phyloP scores from a whole-genome alignment of 2,797 vertebrate genomes.

The Hyperoplus lanceolatus region DNA sequence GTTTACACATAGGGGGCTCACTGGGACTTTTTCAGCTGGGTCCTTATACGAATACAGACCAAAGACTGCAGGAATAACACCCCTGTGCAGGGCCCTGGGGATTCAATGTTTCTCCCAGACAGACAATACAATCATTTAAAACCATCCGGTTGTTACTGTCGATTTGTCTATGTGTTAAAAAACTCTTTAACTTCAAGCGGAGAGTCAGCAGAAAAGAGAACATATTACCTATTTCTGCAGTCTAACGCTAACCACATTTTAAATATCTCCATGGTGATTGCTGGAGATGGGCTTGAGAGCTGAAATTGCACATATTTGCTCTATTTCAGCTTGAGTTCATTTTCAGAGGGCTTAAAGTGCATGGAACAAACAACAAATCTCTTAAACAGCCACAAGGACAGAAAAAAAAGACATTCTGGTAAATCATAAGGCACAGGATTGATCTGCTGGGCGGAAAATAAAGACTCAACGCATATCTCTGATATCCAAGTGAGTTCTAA shows the following conservation, averaged over 20 bases:
- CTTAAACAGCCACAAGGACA: slow-evolving; percentile 59
- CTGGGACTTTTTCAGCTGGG: slow-evolving; percentile 71
- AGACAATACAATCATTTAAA: slow-evolving; percentile 54
- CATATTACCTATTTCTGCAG: slow-evolving; percentile 57
- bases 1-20: slow-evolving; percentile 61
- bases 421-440: too few species aligned
- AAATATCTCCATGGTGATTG: slow-evolving; percentile 87
- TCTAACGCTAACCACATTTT: slow-evolving; percentile 79
- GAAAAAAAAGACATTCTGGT: slow-evolving; percentile 57
- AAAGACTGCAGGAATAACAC: slow-evolving; percentile 42
- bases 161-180: slow-evolving; percentile 35
- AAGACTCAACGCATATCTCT: too few species aligned
- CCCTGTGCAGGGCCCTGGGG: slow-evolving; percentile 18
- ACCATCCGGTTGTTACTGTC: slow-evolving; percentile 26
- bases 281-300: slow-evolving; percentile 82
- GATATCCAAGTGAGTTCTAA: too few species aligned
- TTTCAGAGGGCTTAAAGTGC: slow-evolving; percentile 74
- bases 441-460: too few species aligned
- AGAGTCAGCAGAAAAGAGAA: slow-evolving; percentile 54
- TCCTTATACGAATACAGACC: slow-evolving; percentile 57
- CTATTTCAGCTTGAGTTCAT: slow-evolving; percentile 76
- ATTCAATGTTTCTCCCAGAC: slow-evolving; percentile 50
- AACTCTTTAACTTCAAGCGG: slow-evolving; percentile 49
- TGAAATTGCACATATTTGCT: slow-evolving; percentile 87
- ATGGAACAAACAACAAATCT: slow-evolving; percentile 71